Conservation (phyloP, 1,140 invertebrate species). For the Euwallacea fornicatus region DNA sequence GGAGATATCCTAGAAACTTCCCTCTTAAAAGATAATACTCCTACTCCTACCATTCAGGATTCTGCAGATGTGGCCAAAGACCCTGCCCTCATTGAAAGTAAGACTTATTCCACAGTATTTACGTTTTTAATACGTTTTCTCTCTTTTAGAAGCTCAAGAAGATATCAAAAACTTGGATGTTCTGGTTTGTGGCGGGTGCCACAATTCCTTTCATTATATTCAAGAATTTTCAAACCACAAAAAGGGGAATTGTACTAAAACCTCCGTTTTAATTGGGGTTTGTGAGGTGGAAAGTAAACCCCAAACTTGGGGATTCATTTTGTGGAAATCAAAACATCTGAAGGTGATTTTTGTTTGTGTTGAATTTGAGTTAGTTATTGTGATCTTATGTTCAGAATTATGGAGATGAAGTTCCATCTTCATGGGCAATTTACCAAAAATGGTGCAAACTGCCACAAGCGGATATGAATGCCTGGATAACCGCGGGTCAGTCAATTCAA, state of each 20-base stretch:
- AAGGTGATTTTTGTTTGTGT: constrained; percentile 37
- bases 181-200: constrained; percentile 77
- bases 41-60: constrained; percentile 17
- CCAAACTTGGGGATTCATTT: constrained; percentile 79
- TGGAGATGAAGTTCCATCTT: constrained; percentile 59
- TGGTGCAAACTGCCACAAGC: constrained; percentile 77
- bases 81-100: constrained; percentile 43
- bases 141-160: constrained; percentile 67
- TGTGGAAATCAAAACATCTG: constrained; percentile 71
- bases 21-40: background rate
- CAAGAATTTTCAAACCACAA: constrained; percentile 77
- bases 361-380: background rate
- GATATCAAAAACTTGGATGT: constrained; percentile 74
- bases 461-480: constrained; percentile 73
- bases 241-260: constrained; percentile 59
- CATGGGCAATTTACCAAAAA: constrained; percentile 78
- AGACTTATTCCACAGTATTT: constrained; percentile 17
- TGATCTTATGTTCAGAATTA: background rate
- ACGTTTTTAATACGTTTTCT: constrained; percentile 11
- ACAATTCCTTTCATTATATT: constrained; percentile 75
- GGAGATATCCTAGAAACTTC: background rate
- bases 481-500: constrained; percentile 74
- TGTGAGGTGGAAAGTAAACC: constrained; percentile 68
- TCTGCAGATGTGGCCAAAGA: constrained; percentile 43
- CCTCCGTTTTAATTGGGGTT: constrained; percentile 45